These are phyloP conservation scores for Drosophila nigricruria DNA, from an alignment of 2,888 invertebrate species.

Conservation along the genomic window DNA sequence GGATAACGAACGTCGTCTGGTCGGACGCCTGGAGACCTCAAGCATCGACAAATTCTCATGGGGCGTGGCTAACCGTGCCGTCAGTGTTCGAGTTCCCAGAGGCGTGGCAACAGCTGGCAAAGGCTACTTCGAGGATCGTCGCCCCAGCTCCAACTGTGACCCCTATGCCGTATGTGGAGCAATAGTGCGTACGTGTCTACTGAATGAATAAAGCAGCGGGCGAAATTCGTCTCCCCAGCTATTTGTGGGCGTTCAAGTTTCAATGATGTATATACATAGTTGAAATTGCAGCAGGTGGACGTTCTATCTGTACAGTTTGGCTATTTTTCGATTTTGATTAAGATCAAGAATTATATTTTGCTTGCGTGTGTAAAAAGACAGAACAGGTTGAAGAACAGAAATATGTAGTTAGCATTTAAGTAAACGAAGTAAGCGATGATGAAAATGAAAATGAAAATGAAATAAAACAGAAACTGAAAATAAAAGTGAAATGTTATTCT, in stretches of 20 bases:
- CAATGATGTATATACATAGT: slow-evolving; percentile 29
- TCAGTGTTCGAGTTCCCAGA: slow-evolving; percentile 91
- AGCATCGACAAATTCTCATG: slow-evolving; percentile 89
- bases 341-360: slow-evolving; percentile 44
- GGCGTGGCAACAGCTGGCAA: slow-evolving; percentile 89
- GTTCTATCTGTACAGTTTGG: slow-evolving; percentile 21
- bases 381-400: slow-evolving; percentile 18
- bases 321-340: slow-evolving; percentile 28
- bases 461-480: slow-evolving; percentile 2
- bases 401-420: slow-evolving; percentile 64
- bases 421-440: slow-evolving; percentile 15
- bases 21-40: slow-evolving; percentile 91
- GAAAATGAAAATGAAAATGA: slow-evolving; percentile 10
- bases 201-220: slow-evolving; percentile 65
- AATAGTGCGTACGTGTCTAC: slow-evolving; percentile 86
- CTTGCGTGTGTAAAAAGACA: slow-evolving; percentile 58
- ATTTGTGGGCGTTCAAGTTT: slow-evolving; percentile 38
- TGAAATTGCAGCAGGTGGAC: slow-evolving; percentile 12
- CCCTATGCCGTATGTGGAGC: slow-evolving; percentile 89
- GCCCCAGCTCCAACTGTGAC: slow-evolving; percentile 91
- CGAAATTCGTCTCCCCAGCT: slow-evolving; percentile 12
- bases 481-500: slow-evolving; percentile 38
- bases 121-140: slow-evolving; percentile 92
- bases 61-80: slow-evolving; percentile 88
- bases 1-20: slow-evolving; percentile 91